These are phyloP conservation scores for Schizaphis graminum DNA, from an alignment of 2,888 invertebrate species.

Conservation along the genomic window DNA sequence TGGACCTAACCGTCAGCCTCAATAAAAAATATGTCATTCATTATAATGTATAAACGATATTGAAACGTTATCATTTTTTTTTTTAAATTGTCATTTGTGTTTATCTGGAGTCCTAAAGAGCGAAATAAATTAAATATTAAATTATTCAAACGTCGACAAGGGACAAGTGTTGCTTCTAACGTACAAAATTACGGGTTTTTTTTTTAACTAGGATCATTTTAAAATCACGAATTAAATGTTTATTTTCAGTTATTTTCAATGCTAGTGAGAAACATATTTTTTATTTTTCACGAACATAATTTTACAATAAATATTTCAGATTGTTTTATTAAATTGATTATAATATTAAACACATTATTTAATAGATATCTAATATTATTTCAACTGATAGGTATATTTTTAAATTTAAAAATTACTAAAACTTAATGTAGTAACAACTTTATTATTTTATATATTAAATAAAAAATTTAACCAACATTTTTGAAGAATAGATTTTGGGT, in stretches of 20 bases:
- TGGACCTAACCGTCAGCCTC: not conserved
- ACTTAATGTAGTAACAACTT: not conserved
- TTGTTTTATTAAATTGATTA: not conserved
- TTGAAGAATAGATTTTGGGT: not conserved
- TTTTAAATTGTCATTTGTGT: not conserved
- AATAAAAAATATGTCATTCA: not conserved
- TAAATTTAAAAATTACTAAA: not conserved
- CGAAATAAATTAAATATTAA: not conserved
- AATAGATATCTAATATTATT: not conserved
- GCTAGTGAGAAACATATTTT: not conserved
- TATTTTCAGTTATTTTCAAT: not conserved
- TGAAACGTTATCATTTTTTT: not conserved
- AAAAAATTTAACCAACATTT: no score
- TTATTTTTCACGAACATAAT: not conserved
- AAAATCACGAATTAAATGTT: not conserved
- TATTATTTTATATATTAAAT: not conserved
- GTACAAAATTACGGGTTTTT: not conserved
- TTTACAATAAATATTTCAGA: not conserved
- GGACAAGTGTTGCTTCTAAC: not conserved
- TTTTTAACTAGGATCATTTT: not conserved
- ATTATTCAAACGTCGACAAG: not conserved
- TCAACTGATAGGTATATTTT: not conserved
- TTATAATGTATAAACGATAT: not conserved
- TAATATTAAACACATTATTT: no score
- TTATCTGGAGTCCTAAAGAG: not conserved